Base-by-base conservation (phyloP, 2,888 invertebrate genomes). In the Melolontha melolontha region DNA sequence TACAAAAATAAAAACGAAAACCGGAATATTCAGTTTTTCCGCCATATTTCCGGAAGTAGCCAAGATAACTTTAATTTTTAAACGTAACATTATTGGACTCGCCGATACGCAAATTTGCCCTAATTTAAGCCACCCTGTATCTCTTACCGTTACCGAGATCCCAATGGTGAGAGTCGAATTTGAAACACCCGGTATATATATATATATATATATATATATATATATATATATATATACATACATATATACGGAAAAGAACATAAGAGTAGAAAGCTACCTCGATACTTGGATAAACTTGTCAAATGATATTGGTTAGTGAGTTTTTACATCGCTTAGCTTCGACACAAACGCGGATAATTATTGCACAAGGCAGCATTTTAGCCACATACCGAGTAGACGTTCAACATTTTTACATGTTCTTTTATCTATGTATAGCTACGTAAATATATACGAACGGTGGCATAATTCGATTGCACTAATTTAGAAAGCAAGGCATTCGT, bases 321-420 rank as follows among this genome's bases (percentile, higher is more conserved):
- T 54, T 54, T 54, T 54, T 54, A 39, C 54, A 17, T 39, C 17
- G 54, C 5, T 17, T 40, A 40, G 17, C 16, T 39, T 40, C 11
- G 54, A 40, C 16, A 54, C 40, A 8, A 54, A 39, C 40, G 17
- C 17, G 40, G 40, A 54, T 54, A 40, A 10, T 40, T 54, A 54
- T 40, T 54, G 40, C 54, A 54, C 40, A 54, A 54, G 40, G 17
- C 17, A 16, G 17, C 40, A 14, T 54, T 54, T 54, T 54, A 54
- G n/a, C 12, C 54, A 54, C 16, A 5, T 54, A 54, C 40, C 34
- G 34, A 40, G 54, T 16, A n/a, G 40, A 54, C 34, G 52, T 54
- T 54, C 17, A 40, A 40, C 16, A 54, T 54, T 54, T 54, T 54
- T 39, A 41, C 40, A 16, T 54, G 54, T 40, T 54, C 54, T 16